Evolutionary conservation across 2,113 vertebrate genomes (phyloP).

Genomic region (Neomonachus schauinslandi): DNA sequence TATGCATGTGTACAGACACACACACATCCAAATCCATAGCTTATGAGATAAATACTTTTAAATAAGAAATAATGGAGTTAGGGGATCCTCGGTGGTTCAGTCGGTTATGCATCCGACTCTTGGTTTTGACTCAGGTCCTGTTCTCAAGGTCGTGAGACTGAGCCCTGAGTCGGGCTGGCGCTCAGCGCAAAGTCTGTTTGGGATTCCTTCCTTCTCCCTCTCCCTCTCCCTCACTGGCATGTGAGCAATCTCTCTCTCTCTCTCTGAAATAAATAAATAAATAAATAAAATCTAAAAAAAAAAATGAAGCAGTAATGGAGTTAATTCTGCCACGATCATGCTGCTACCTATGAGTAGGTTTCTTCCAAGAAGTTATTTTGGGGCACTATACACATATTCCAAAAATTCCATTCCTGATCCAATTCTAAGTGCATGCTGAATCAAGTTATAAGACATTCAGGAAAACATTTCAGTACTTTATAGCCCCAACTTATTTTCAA

Average conservation of each 20-base stretch:
- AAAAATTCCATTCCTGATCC: not conserved
- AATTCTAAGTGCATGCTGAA: not conserved
- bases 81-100: not conserved
- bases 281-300: not conserved
- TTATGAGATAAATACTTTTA: not conserved
- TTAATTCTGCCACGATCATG: not conserved
- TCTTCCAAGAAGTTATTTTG: not conserved
- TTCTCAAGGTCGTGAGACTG: not conserved
- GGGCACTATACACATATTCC: not conserved
- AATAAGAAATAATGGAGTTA: conserved; percentile 4
- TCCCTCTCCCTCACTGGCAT: not conserved
- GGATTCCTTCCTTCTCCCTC: not conserved
- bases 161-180: not conserved
- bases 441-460: not conserved
- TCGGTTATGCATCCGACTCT: not conserved
- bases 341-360: not conserved
- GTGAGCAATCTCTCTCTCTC: not conserved
- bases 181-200: not conserved
- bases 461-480: not conserved
- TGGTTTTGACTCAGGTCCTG: not conserved
- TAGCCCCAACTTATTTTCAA: not conserved
- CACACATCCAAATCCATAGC: not conserved
- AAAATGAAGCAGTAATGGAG: not conserved
- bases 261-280: not conserved
- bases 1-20: not conserved